Evolutionary conservation across 1,140 invertebrate genomes (phyloP).

Genomic region (Anastatus disparis): DNA sequence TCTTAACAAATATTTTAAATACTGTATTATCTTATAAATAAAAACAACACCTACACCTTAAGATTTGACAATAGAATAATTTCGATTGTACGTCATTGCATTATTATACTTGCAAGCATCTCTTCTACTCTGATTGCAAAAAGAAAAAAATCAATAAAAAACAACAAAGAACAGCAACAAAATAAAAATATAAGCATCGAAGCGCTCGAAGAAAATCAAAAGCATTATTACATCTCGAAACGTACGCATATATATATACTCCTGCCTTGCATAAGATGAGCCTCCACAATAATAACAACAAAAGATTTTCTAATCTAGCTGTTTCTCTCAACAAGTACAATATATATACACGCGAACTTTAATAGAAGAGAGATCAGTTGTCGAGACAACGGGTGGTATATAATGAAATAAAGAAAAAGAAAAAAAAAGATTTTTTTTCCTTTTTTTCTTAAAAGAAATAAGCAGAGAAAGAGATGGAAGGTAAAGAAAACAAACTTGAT

Average conservation of each 20-base stretch:
- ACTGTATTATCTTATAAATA: too few relatives aligned
- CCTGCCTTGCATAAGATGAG: conserved; percentile 13
- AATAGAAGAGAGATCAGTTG: conserved; percentile 30
- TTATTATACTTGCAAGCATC: too few relatives aligned
- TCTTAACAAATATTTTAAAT: too few relatives aligned
- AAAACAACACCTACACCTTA: too few relatives aligned
- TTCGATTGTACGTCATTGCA: too few relatives aligned
- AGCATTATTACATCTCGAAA: not conserved
- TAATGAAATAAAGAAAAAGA: not conserved
- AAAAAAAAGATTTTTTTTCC: too few relatives aligned
- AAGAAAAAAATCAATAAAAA: not conserved
- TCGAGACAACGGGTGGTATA: conserved; percentile 16
- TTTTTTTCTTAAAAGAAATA: too few relatives aligned
- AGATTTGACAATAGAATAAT: too few relatives aligned
- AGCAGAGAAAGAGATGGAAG: not conserved
- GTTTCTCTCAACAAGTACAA: conserved; percentile 9
- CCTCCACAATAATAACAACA: conserved; percentile 27
- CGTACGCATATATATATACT: not conserved
- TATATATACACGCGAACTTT: not conserved
- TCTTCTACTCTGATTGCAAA: too few relatives aligned
- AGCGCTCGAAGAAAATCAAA: not conserved
- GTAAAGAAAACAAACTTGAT: conserved; percentile 22
- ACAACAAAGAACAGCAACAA: not conserved
- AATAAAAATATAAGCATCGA: not conserved
- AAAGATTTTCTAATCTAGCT: conserved; percentile 23